Evolutionary conservation across 2,113 vertebrate species (phyloP), one percentile per base, ranked within the genome.

Genomic region (Oceanites oceanicus): DNA sequence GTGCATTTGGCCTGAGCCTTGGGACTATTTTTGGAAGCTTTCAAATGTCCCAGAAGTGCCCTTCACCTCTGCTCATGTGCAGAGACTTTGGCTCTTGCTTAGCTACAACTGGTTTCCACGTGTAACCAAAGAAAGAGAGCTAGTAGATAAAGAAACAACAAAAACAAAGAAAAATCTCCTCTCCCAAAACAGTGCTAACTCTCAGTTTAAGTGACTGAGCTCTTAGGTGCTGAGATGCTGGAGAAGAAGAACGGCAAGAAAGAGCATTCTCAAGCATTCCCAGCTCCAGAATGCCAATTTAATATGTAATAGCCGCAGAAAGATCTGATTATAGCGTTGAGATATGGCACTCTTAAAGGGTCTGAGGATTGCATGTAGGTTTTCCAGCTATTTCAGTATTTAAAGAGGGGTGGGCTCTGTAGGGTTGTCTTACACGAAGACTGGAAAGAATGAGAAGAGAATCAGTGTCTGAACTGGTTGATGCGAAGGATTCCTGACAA

Each of bases 1-100:
- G 10, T 67, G n/a, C 30, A 12, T 72, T 92, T 88, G 49, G 38
- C 13, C 53, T 85, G 76, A 85, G 72, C 44, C 38, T 91, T 61
- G 66, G 47, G 63, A 34, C 71, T 92, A 76, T 52, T 84, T 97
- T 16, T 77, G 79, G 91, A 96, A 83, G 78, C 59, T 92, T 94
- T 92, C 56, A 75, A 88, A 66, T 40, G 20, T 85, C 59, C 49
- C 65, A 32, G 75, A 87, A 93, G 61, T 62, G 50, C 32, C 61
- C 82, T 92, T 92, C 68, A 40, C 42, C 68, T 92, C 83, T 91
- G 42, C n/a, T 91, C 14, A 10, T 45, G 15, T 32, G n/a, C 55
- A 58, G 38, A 42, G 55, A 18, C 45, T 52, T 63, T 47, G 88
- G 65, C 50, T 90, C 42, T 75, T 68, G 70, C 67, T 67, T n/a